Base-by-base conservation (phyloP, 2,888 invertebrate species). In the Rhingia campestris region DNA sequence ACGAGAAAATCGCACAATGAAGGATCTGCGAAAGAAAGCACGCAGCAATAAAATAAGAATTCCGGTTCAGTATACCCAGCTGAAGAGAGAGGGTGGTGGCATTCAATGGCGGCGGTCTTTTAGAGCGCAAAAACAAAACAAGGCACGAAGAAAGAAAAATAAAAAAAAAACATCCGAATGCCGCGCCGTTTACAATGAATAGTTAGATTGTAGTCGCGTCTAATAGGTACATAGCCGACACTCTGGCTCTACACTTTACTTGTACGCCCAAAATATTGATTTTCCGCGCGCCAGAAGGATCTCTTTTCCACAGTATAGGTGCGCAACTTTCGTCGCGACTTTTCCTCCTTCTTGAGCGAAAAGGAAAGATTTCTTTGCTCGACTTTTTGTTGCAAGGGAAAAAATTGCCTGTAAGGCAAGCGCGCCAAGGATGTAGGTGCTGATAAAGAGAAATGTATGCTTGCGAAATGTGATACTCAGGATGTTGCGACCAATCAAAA, bases 401-500 rank as follows among this genome's bases (percentile, higher is more conserved):
- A 47, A 37, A 9, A 22, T 30, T 47, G n/a, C n/a, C 7, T 45
- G 45, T 22, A 43, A 5, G 22, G n/a, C 5, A n/a, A n/a, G n/a
- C n/a, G 30, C 4, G 12, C 12, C 3, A 35, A 35, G 14, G 45
- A 12, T 22, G 53, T 32, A 43, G 33, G 33, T 33, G 3, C 9
- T 30, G 53, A 9, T 14, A 12, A 7, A n/a, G 51, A 63, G 33
- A 22, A 49, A n/a, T 14, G 22, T 10, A 14, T 47, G 47, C 47
- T 47, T 41, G 58, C 54, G 22, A 43, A 43, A 74, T 45, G 53
- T 43, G 41, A 45, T 61, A 30, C 7, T 67, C 12, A 67, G 32
- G 67, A 75, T 80, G 69, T 69, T 73, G 82, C 82, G 82, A 82
- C 82, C 82, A 82, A 82, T 82, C 82, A 82, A 82, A 82, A 73